Percentiles rank a stretch among this genome's conserved stretches.
Conservation (phyloP, 2,113 vertebrate genomes). For the Muntiacus muntjak region DNA sequence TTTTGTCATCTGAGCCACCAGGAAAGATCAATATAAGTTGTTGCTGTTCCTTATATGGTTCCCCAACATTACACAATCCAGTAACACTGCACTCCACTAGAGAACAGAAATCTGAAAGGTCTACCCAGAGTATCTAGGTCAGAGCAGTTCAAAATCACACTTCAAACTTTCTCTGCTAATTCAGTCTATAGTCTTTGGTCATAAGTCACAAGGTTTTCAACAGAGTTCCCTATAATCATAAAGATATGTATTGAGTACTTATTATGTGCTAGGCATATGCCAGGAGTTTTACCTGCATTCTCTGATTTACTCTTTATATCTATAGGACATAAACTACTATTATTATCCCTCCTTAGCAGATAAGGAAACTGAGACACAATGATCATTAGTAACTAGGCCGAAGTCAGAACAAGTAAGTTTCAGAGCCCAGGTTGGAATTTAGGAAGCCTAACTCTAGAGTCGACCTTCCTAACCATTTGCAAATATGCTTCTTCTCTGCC, state of each 20-base stretch:
- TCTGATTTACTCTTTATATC: background rate
- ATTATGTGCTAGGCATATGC: constrained; percentile 62
- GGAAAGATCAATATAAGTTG: background rate
- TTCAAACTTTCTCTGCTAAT: background rate
- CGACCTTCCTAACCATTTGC: background rate
- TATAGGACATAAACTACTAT: background rate
- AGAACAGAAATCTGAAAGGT: background rate
- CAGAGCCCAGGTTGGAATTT: background rate
- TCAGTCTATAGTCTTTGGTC: background rate
- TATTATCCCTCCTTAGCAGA: background rate
- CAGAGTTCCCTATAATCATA: constrained; percentile 31
- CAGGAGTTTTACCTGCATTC: background rate
- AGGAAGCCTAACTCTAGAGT: background rate
- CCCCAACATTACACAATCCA: background rate
- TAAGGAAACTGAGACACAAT: background rate
- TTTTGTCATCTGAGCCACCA: background rate
- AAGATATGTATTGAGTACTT: constrained; percentile 68
- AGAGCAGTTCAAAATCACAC: background rate
- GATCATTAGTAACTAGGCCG: background rate
- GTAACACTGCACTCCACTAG: background rate
- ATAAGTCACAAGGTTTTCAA: background rate
- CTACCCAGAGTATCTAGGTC: background rate
- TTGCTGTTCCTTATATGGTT: background rate
- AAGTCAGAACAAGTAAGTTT: background rate
- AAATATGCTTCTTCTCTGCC: background rate